Conservation (phyloP, 2,888 invertebrate species). For the Drosophila gaucha region DNA sequence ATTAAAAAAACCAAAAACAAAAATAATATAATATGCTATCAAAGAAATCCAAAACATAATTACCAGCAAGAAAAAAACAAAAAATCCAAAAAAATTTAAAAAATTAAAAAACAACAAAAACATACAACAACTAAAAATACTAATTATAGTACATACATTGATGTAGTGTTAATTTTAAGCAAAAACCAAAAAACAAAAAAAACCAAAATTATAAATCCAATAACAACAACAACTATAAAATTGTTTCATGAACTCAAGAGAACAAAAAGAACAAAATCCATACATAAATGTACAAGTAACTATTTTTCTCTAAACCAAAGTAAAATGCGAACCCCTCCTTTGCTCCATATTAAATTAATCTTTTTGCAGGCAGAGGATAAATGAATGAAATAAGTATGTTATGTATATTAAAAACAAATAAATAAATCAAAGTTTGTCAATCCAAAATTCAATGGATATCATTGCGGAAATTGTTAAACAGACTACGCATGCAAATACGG, state of each 20-base stretch:
- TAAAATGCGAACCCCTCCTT: conserved; percentile 77
- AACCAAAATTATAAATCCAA: conserved; percentile 25
- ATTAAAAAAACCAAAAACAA: conserved; percentile 33
- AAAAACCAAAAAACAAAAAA: conserved; percentile 47
- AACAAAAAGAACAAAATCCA: conserved; percentile 47
- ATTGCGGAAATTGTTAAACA: conserved; percentile 71
- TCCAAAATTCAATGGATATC: conserved; percentile 37
- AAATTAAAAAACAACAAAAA: conserved; percentile 26
- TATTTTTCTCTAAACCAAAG: conserved; percentile 77
- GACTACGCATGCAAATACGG: conserved; percentile 78
- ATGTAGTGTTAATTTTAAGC: conserved; percentile 79
- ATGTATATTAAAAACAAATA: conserved; percentile 38
- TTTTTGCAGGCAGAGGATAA: conserved; percentile 56
- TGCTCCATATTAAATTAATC: conserved; percentile 73
- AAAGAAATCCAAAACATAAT: conserved; percentile 82
- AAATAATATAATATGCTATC: conserved; percentile 73
- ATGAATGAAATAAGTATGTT: conserved; percentile 45
- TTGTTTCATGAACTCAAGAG: conserved; percentile 54
- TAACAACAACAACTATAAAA: conserved; percentile 47
- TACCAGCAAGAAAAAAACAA: conserved; percentile 57
- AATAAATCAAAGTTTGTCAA: conserved; percentile 40
- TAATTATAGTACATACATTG: conserved; percentile 81
- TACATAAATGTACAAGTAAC: conserved; percentile 75
- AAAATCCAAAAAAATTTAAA: conserved; percentile 9
- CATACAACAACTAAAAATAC: conserved; percentile 76